Percentiles rank a stretch among this genome's conserved stretches.
These are phyloP conservation scores for Hippocampus guttulatus DNA, from an alignment of 2,113 vertebrate species.

Conservation along the genomic window DNA sequence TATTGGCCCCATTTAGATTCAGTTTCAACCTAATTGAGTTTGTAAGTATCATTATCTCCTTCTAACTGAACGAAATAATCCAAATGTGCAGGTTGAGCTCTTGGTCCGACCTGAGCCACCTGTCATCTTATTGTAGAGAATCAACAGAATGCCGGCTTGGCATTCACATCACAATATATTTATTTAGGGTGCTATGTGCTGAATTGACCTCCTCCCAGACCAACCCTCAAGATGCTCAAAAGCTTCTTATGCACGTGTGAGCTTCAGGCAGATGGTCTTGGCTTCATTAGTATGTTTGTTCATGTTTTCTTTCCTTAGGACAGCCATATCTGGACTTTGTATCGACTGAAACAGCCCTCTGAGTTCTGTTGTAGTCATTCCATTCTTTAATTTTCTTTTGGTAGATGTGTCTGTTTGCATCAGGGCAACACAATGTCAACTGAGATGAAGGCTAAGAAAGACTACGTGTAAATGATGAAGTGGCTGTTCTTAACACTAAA, in stretches of 20 bases:
- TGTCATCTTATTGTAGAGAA: conserved; percentile 1
- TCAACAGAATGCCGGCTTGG: conserved; percentile 10
- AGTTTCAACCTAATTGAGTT: neutral
- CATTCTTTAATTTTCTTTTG: conserved; percentile 43
- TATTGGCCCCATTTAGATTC: neutral
- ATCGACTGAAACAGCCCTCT: conserved; percentile 25
- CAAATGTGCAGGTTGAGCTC: neutral
- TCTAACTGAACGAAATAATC: conserved; percentile 8
- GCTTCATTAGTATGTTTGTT: conserved; percentile 19
- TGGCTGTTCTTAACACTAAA: conserved; percentile 29
- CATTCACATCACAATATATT: conserved; percentile 19
- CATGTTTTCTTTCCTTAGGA: conserved; percentile 18
- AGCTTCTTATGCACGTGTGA: conserved; percentile 8
- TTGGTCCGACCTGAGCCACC: neutral
- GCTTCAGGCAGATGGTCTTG: conserved; percentile 11
- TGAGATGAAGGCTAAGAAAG: conserved; percentile 51
- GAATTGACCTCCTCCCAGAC: neutral
- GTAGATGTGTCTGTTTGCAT: conserved; percentile 34
- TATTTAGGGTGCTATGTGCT: conserved; percentile 40
- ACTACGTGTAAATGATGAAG: conserved; percentile 9
- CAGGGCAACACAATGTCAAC: conserved; percentile 20
- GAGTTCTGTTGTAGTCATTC: conserved; percentile 53
- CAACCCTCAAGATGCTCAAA: conserved; percentile 15
- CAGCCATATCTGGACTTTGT: conserved; percentile 31
- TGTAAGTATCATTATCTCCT: neutral